Evolutionary conservation across 2,888 invertebrate species (phyloP), one percentile per base, ranked within the genome.

Genomic region (Carpatolechia fugitivella): DNA sequence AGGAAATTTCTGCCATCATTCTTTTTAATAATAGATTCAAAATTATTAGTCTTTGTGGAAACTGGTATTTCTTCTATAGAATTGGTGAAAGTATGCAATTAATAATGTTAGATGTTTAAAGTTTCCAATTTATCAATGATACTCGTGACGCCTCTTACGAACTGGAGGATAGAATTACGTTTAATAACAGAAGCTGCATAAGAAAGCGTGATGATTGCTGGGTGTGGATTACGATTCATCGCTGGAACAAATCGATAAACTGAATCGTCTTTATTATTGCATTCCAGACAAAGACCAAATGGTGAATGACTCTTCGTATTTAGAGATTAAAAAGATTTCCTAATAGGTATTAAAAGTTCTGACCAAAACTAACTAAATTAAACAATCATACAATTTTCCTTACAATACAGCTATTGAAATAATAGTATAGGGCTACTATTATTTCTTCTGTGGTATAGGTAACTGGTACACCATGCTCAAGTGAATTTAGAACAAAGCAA

Each of bases 71-170:
- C 49, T 38, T 44, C 11, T 16, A 49, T 33, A 49, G 20, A 47
- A 59, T 53, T 57, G 57, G 79, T 72, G 81, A 83, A 82, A 83
- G 83, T 79, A 63, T 69, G 64, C 69, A 72, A 73, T 75, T 69
- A 73, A 63, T 71, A 69, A 69, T 62, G 64, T 65, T 55, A 72
- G 60, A 66, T 53, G 62, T 61, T 68, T 69, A 60, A 57, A 56
- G 56, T 70, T 68, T 68, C 68, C 65, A 68, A 69, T 58, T 60
- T 48, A 58, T 55, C 56, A 57, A 31, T 11, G 41, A 20, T 48
- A 47, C 55, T 47, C 40, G 54, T 30, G 24, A 33, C 14, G 48
- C 56, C 60, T 58, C 56, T 58, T 52, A 53, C 54, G 24, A 52
- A 36, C 47, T 44, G 31, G 31, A 20, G n/a, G 47, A 47, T 47